phyloP scores from a whole-genome alignment of 2,888 invertebrate species.

The Diloba caeruleocephala region DNA sequence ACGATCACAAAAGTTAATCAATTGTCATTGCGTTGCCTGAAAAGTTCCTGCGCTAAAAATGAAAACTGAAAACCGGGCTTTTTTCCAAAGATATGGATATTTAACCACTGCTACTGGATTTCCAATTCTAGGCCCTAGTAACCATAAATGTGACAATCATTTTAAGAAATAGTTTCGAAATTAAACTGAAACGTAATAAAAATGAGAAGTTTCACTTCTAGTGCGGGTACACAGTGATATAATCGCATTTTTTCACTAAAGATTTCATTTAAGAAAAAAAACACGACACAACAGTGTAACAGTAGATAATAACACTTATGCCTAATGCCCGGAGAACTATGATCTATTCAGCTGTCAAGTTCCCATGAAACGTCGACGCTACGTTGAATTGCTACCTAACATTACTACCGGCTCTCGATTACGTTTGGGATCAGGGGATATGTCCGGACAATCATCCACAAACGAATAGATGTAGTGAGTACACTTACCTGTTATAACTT shows the following conservation, averaged over 20 bases:
- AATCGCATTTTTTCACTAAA: background rate
- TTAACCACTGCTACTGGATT: too few species aligned
- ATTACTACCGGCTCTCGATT: constrained; percentile 20
- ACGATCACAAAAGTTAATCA: too few species aligned
- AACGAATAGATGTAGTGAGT: constrained; percentile 1
- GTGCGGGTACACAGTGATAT: too few species aligned
- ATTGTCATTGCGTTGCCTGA: too few species aligned
- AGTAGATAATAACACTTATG: constrained; percentile 12
- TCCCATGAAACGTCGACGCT: constrained; percentile 19
- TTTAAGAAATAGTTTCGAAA: too few species aligned
- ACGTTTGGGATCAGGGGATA: constrained; percentile 16
- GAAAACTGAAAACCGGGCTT: too few species aligned
- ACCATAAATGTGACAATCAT: too few species aligned
- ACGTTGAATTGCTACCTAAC: constrained; percentile 6
- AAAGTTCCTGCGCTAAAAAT: too few species aligned
- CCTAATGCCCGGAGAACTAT: constrained; percentile 3
- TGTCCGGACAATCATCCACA: constrained; percentile 10
- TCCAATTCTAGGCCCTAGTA: too few species aligned
- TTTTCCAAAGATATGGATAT: too few species aligned
- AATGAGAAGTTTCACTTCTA: too few species aligned
- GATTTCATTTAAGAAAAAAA: background rate
- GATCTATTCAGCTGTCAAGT: constrained; percentile 33
- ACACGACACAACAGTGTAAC: background rate
- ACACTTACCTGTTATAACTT: background rate
- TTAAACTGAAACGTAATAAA: too few species aligned